Percentiles rank a stretch among this genome's conserved stretches.
These are phyloP conservation scores for Acleris laterana DNA, from an alignment of 2,888 invertebrate genomes.

Conservation along the genomic window DNA sequence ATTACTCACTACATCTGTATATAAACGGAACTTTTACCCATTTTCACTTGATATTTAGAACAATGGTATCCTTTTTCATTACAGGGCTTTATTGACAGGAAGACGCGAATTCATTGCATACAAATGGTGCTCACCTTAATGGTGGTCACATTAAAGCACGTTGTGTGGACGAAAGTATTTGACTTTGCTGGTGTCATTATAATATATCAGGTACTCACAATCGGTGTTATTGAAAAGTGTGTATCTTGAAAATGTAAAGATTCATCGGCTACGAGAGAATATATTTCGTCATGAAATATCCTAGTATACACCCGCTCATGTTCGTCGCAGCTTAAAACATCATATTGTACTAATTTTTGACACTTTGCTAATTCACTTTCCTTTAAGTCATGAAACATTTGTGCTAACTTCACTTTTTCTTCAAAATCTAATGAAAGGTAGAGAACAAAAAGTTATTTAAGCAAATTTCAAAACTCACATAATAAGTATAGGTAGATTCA, in stretches of 20 bases:
- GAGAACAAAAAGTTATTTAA: constrained; percentile 4
- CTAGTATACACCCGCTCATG: constrained; percentile 74
- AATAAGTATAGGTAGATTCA: too few species aligned
- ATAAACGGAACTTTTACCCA: too few species aligned
- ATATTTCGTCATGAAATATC: constrained; percentile 75
- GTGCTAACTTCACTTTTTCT: constrained; percentile 72
- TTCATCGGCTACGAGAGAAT: constrained; percentile 72
- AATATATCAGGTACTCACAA: constrained; percentile 65
- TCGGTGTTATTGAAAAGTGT: constrained; percentile 81
- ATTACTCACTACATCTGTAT: too few species aligned
- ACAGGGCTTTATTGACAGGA: too few species aligned
- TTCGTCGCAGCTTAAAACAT: constrained; percentile 70
- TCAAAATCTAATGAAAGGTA: constrained; percentile 64
- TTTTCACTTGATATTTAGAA: too few species aligned
- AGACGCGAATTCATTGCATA: too few species aligned
- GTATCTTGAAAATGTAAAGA: constrained; percentile 62
- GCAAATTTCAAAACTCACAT: neutral
- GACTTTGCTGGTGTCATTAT: neutral
- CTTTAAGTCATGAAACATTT: constrained; percentile 65
- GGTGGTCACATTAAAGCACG: too few species aligned
- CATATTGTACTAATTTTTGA: constrained; percentile 68
- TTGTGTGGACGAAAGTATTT: too few species aligned
- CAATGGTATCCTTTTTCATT: too few species aligned
- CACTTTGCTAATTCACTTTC: constrained; percentile 64
- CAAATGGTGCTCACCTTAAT: too few species aligned